Conservation (phyloP, 2,113 vertebrate genomes). For the Cervus canadensis region DNA sequence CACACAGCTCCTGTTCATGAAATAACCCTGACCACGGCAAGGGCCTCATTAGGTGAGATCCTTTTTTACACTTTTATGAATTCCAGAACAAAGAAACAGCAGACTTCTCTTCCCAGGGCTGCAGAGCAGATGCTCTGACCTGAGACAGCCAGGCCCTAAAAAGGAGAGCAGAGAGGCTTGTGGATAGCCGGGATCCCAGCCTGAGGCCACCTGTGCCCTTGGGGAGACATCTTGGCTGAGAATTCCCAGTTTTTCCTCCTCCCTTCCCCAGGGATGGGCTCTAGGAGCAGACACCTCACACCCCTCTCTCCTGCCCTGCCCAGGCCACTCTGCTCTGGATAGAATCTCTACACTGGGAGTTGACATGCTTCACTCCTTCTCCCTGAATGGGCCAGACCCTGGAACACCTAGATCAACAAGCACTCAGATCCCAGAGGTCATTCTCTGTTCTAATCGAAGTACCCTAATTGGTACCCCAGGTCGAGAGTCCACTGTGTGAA, state of each 20-base stretch:
- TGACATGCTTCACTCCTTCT: neutral
- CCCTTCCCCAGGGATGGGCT: neutral
- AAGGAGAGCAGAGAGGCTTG: neutral
- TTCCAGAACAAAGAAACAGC: neutral
- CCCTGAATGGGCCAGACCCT: neutral
- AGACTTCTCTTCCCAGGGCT: neutral
- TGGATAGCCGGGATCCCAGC: neutral
- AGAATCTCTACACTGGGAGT: neutral
- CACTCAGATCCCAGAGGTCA: conserved; percentile 30
- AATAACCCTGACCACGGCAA: neutral
- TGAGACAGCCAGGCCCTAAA: neutral
- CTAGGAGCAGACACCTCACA: neutral
- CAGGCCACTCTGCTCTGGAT: neutral
- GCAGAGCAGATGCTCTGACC: neutral
- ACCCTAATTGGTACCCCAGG: conserved; percentile 42
- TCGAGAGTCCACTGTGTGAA: neutral
- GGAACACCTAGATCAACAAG: neutral
- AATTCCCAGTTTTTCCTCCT: neutral
- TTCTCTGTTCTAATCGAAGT: neutral
- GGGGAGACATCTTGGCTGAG: neutral
- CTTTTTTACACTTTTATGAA: neutral
- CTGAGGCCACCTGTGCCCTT: neutral
- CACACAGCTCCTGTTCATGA: neutral
- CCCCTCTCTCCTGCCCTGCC: neutral
- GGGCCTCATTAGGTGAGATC: neutral